phyloP scores from a whole-genome alignment of 2,113 vertebrate genomes.

The Psilopsiagon aymara region DNA sequence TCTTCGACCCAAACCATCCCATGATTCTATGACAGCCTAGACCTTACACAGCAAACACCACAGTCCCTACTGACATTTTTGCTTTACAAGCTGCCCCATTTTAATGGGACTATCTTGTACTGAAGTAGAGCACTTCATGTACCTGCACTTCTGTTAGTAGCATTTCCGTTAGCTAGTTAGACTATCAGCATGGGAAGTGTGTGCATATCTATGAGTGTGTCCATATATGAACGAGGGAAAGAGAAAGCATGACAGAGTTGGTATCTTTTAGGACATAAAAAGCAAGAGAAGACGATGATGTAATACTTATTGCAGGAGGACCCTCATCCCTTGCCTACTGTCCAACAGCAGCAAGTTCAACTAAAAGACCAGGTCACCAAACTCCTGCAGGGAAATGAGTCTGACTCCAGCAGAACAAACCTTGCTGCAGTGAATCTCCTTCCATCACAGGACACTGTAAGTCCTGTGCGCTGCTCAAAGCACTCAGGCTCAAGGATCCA shows the following conservation, averaged over 20 bases:
- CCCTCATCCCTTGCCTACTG: background rate
- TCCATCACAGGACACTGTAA: accelerated
- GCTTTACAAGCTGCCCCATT: background rate
- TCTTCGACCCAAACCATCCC: background rate
- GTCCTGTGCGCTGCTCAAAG: accelerated
- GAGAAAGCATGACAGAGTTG: background rate
- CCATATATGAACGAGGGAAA: accelerated
- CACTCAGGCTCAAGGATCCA: accelerated
- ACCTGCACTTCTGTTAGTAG: background rate
- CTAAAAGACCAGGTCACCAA: background rate
- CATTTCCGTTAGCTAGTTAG: background rate
- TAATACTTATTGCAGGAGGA: background rate
- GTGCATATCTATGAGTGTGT: background rate
- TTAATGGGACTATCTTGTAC: background rate
- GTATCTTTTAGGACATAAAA: background rate
- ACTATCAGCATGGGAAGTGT: accelerated
- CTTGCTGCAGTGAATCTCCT: background rate
- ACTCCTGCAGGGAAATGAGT: background rate
- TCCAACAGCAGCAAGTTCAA: background rate
- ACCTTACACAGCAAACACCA: background rate
- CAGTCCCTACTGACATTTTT: background rate
- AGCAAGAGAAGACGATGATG: background rate
- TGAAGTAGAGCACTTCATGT: background rate
- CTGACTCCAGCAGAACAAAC: background rate
- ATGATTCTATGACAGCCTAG: background rate